Base-by-base conservation (phyloP, 1,140 invertebrate species). In the Eumaeus atala region DNA sequence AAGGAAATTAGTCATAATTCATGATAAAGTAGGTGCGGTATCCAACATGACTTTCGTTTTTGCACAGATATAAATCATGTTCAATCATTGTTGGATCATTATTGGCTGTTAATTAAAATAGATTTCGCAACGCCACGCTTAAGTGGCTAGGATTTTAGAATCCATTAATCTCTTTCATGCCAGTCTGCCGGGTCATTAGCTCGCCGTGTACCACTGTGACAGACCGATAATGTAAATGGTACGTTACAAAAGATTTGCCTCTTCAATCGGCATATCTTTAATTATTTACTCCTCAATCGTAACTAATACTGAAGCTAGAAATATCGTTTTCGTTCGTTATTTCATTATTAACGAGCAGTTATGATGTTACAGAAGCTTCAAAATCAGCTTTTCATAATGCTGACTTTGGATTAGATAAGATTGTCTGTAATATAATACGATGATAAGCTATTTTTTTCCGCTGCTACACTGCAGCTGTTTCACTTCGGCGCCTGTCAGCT, bases 191-290 rank as follows among this genome's bases (percentile, higher is more conserved):
- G 12, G 40, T 44, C 40, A 16, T 44, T 44, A 44, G 40, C 40
- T 14, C 38, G 12, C 5, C 11, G 14, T 44, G 9, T 49, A 34
- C 38, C 21, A 21, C 54, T 55, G 55, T 59, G 54, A 61, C 48
- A 47, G 51, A 57, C 14, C 12, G 16, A 44, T 44, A 2, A 18
- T 9, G 7, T 16, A 44, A 44, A 17, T 14, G 40, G 9, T 44
- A 11, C 48, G 10, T n/a, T 16, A 49, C 18, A 49, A 34, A 49
- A 16, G 21, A 49, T 16, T 8, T 49, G 21, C 28, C 28, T 14
- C 37, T 2, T 40, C n/a, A n/a, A n/a, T n/a, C n/a, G n/a, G n/a
- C n/a, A n/a, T n/a, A n/a, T 40, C 37, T n/a, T n/a, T n/a, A 40
- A 50, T 49, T 60, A 42, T 14, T 44, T 35, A 16, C 44, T 38